These are phyloP conservation scores for Physeter macrocephalus DNA, from an alignment of 2,113 vertebrate species.

Conservation along the genomic window DNA sequence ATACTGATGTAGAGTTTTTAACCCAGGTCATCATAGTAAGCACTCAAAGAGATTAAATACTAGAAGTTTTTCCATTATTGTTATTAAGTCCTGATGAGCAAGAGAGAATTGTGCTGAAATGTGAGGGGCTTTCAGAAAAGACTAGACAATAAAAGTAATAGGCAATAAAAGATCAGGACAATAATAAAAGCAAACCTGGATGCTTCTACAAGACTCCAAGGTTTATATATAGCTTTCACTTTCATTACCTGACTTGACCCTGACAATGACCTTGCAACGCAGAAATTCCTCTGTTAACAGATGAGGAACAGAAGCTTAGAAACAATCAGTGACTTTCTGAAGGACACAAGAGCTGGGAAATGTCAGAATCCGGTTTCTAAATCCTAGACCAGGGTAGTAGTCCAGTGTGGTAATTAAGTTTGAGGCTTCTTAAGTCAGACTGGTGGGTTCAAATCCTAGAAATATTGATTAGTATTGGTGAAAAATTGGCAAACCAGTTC, in stretches of 20 bases:
- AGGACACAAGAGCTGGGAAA: not conserved
- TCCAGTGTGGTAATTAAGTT: not conserved
- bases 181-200: not conserved
- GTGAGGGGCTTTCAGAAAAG: not conserved
- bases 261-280: conserved; percentile 15
- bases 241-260: conserved; percentile 22
- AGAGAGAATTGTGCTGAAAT: not conserved
- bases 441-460: not conserved
- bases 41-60: not conserved
- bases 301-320: not conserved
- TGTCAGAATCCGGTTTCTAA: not conserved
- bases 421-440: not conserved
- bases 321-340: not conserved
- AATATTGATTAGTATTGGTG: not conserved
- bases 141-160: not conserved
- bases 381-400: not conserved
- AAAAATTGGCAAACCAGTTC: not conserved
- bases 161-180: not conserved
- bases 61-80: not conserved
- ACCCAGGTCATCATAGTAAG: not conserved
- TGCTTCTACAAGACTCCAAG: not conserved
- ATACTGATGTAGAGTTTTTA: not conserved
- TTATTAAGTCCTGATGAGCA: not conserved
- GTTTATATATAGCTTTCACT: not conserved
- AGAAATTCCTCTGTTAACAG: conserved; percentile 20